Conservation (phyloP, 2,797 vertebrate genomes). For the Sebastes cheni region DNA sequence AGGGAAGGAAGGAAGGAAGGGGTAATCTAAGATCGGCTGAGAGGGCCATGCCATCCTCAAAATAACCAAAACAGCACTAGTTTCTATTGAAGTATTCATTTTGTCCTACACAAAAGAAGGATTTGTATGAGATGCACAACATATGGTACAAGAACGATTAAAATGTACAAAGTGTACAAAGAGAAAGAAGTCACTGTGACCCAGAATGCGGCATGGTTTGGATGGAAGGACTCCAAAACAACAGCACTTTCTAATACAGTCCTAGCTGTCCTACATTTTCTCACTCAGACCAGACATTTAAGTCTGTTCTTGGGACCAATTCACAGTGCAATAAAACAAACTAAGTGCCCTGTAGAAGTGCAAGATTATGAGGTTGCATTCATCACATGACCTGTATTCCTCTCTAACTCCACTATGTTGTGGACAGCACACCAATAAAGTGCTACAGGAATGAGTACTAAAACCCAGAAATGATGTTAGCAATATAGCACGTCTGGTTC, state of each 20-base stretch:
- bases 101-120: not conserved
- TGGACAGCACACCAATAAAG: not conserved
- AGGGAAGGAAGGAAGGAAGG: not conserved
- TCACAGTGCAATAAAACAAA: slow-evolving; percentile 2
- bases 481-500: too few relatives aligned
- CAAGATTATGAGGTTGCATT: not conserved
- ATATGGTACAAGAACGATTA: not conserved
- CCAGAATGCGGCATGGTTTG: slow-evolving; percentile 37
- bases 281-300: slow-evolving; percentile 17
- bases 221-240: slow-evolving; percentile 24
- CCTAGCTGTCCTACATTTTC: slow-evolving; percentile 43
- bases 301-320: not conserved
- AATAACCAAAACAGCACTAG: not conserved
- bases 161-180: not conserved
- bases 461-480: too few relatives aligned
- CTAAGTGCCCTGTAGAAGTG: not conserved
- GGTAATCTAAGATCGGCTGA: not conserved
- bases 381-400: not conserved
- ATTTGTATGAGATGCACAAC: not conserved
- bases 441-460: too few relatives aligned
- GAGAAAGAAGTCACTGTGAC: slow-evolving; percentile 27
- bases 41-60: not conserved
- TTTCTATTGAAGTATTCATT: not conserved
- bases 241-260: slow-evolving; percentile 16
- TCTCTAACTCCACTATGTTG: not conserved